phyloP scores from a whole-genome alignment of 1,140 invertebrate genomes.

The Onthophagus taurus region DNA sequence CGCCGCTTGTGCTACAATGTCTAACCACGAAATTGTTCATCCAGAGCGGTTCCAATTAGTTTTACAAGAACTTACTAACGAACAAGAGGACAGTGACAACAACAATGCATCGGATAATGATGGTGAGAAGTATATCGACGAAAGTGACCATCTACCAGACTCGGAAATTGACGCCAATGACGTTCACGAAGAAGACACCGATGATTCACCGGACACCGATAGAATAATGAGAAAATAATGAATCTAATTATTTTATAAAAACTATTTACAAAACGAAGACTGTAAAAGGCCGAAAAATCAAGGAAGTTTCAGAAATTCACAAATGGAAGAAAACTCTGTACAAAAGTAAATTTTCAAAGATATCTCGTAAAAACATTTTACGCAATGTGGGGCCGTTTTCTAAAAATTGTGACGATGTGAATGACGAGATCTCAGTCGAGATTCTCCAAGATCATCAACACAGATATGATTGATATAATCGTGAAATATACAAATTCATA shows the following conservation, averaged over 20 bases:
- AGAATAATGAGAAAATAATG: not conserved
- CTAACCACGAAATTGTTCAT: not conserved
- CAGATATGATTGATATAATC: not conserved
- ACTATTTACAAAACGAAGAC: not conserved
- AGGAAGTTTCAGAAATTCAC: not conserved
- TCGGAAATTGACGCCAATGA: not conserved
- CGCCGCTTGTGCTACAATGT: no score
- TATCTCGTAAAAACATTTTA: no score
- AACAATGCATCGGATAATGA: not conserved
- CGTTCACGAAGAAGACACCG: not conserved
- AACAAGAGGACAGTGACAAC: no score
- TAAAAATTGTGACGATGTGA: slow-evolving; percentile 1
- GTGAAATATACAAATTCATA: not conserved
- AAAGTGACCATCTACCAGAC: not conserved
- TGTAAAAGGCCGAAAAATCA: not conserved
- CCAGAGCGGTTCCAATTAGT: not conserved
- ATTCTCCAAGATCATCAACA: not conserved
- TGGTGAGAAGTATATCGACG: not conserved
- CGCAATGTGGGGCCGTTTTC: no score
- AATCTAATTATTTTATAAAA: not conserved
- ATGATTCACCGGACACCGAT: no score
- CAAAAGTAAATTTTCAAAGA: not conserved
- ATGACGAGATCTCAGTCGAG: no score
- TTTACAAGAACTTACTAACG: not conserved
- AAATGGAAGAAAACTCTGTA: not conserved